These are phyloP conservation scores for Vulpes lagopus DNA, from an alignment of 2,113 vertebrate species.

Conservation along the genomic window DNA sequence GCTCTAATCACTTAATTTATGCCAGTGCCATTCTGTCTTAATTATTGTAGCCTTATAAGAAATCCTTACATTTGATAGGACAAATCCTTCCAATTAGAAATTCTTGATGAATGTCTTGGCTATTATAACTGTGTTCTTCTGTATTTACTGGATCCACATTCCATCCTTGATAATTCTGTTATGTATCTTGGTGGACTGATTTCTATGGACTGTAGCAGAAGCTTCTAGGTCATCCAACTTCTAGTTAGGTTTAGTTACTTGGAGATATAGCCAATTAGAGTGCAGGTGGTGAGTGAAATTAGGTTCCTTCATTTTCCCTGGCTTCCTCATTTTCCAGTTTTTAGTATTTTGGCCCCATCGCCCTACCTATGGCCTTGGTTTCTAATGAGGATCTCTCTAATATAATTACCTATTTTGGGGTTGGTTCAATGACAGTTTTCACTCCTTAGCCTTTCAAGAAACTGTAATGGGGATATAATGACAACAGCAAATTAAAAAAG, in stretches of 20 bases:
- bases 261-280: background rate
- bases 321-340: background rate
- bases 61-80: background rate
- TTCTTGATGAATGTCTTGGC: background rate
- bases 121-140: background rate
- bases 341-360: too few species aligned
- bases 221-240: background rate
- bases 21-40: background rate
- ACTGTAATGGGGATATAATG: background rate
- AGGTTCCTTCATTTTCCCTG: background rate
- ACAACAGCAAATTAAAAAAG: background rate
- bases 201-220: background rate
- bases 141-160: background rate
- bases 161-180: background rate
- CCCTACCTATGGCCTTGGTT: background rate
- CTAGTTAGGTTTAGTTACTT: background rate
- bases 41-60: background rate
- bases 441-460: background rate
- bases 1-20: background rate
- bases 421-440: background rate
- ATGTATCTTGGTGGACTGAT: background rate
- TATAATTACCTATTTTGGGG: background rate
- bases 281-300: background rate
- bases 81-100: background rate
- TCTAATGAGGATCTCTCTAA: background rate